phyloP scores from a whole-genome alignment of 2,113 vertebrate species.

The Phrynocephalus versicolor region DNA sequence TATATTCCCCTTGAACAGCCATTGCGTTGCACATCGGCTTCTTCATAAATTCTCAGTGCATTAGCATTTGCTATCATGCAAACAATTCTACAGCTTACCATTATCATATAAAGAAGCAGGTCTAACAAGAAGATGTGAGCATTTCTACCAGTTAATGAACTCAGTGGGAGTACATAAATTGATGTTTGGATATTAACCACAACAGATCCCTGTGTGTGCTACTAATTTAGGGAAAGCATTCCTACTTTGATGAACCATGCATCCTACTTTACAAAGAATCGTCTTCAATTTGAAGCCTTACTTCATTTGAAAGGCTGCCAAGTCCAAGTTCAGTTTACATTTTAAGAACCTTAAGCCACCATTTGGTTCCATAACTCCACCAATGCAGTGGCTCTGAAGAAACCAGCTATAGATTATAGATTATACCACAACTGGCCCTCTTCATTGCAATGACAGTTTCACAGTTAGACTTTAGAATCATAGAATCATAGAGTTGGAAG shows the following conservation, averaged over 20 bases:
- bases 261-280: neutral
- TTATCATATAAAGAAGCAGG: slow-evolving; percentile 14
- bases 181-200: neutral
- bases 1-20: slow-evolving; percentile 43
- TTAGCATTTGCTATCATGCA: slow-evolving; percentile 19
- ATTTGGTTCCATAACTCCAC: no score
- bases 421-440: no score
- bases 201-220: neutral
- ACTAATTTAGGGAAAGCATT: neutral
- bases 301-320: neutral
- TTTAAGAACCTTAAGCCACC: no score
- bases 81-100: neutral
- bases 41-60: slow-evolving; percentile 30
- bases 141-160: neutral
- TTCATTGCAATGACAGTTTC: no score
- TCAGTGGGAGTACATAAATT: neutral
- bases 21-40: slow-evolving; percentile 48
- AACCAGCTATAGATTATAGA: no score
- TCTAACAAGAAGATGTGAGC: neutral
- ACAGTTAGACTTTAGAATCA: no score
- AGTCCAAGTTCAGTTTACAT: neutral
- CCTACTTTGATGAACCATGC: neutral
- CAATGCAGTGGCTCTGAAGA: no score
- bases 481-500: no score
- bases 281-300: neutral